These are phyloP conservation scores for Microctonus hyperodae DNA, from an alignment of 2,888 invertebrate genomes.

Conservation along the genomic window DNA sequence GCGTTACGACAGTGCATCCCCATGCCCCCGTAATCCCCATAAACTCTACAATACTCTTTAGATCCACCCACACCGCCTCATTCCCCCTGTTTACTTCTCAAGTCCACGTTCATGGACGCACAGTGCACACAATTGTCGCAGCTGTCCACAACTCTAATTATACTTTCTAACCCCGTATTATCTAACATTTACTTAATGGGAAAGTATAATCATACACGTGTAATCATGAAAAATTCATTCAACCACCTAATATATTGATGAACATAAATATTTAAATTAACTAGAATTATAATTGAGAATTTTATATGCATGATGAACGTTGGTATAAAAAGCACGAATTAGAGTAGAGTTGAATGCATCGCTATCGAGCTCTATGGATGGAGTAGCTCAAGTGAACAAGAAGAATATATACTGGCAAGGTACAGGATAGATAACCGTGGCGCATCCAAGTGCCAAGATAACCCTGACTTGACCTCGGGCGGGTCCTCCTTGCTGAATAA, in stretches of 20 bases:
- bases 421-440: slow-evolving; percentile 40
- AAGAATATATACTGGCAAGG: slow-evolving; percentile 43
- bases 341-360: neutral
- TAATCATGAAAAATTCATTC: no score
- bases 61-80: neutral
- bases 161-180: no score
- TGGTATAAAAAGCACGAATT: slow-evolving; percentile 30
- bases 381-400: slow-evolving; percentile 36
- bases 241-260: no score
- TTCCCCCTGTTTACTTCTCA: no score
- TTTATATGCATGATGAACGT: no score
- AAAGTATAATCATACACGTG: no score
- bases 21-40: slow-evolving; percentile 39
- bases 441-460: slow-evolving; percentile 48
- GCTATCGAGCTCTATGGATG: slow-evolving; percentile 38
- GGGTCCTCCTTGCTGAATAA: slow-evolving; percentile 60
- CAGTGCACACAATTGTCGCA: no score
- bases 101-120: no score
- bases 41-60: slow-evolving; percentile 36
- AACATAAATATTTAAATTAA: no score
- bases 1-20: slow-evolving; percentile 37
- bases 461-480: slow-evolving; percentile 56
- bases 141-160: no score
- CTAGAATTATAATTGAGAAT: neutral
- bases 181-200: no score